Evolutionary conservation across 2,888 invertebrate genomes (phyloP).

Genomic region (Athripsodes cinereus): DNA sequence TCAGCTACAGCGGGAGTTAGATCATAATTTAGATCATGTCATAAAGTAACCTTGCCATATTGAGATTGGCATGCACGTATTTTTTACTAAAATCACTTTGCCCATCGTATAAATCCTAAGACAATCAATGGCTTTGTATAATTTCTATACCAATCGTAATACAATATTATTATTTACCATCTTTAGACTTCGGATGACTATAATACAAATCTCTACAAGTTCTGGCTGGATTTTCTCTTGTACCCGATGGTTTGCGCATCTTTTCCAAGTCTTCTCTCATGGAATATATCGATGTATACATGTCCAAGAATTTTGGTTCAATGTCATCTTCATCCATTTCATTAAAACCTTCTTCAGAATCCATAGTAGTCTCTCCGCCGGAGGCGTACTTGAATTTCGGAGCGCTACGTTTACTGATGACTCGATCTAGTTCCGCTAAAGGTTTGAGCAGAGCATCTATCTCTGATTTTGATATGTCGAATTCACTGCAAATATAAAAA

Average conservation of each 20-base stretch:
- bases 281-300: constrained; percentile 66
- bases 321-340: constrained; percentile 42
- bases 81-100: too few relatives aligned
- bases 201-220: constrained; percentile 75
- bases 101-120: too few relatives aligned
- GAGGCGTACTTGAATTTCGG: constrained; percentile 4
- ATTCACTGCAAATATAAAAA: constrained; percentile 17
- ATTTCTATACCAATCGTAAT: too few relatives aligned
- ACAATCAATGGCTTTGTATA: too few relatives aligned
- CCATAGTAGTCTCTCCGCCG: not conserved
- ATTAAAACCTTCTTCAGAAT: constrained; percentile 17
- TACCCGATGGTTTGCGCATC: constrained; percentile 68
- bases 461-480: constrained; percentile 30
- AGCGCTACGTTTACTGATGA: not conserved
- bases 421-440: constrained; percentile 20
- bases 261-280: constrained; percentile 69
- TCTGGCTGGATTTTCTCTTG: constrained; percentile 70
- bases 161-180: too few relatives aligned
- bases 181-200: constrained; percentile 67
- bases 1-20: too few relatives aligned
- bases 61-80: too few relatives aligned
- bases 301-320: constrained; percentile 56
- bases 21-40: too few relatives aligned
- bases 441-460: constrained; percentile 33
- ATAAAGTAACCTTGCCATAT: too few relatives aligned